Evolutionary conservation across 1,140 invertebrate genomes (phyloP).

Genomic region (Pseudomyrmex flavicornis): DNA sequence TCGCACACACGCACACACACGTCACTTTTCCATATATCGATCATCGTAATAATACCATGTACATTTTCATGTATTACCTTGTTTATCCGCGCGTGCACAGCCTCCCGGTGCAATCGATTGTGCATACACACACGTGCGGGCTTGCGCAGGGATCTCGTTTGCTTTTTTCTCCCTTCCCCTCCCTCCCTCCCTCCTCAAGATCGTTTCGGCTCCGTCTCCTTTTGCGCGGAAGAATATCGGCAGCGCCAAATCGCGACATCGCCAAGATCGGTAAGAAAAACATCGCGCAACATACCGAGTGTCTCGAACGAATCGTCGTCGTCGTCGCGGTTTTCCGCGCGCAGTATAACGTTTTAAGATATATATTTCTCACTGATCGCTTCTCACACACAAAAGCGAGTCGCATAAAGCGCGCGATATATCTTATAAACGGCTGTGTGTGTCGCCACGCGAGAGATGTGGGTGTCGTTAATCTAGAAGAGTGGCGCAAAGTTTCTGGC

Average conservation of each 20-base stretch:
- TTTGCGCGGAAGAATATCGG: conserved; percentile 26
- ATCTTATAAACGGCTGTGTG: background rate
- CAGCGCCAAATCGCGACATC: conserved; percentile 20
- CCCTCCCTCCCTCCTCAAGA: background rate
- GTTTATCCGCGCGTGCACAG: conserved; percentile 7
- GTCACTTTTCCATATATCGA: background rate
- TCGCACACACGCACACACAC: background rate
- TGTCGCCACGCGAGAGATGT: background rate
- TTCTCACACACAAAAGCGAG: background rate
- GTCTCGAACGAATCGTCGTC: conserved; percentile 24
- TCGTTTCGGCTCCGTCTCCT: background rate
- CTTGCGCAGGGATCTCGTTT: no score
- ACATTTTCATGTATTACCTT: background rate
- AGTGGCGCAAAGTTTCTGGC: background rate
- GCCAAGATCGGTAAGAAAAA: conserved; percentile 3
- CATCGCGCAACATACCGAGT: background rate
- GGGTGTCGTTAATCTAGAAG: conserved; percentile 10
- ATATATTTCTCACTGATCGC: conserved; percentile 7
- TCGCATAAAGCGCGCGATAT: background rate
- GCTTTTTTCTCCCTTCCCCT: conserved; percentile 14
- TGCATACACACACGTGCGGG: background rate
- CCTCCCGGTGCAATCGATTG: conserved; percentile 23
- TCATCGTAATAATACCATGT: no score
- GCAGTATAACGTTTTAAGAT: conserved; percentile 5
- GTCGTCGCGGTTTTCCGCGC: conserved; percentile 60